A percentile compares a stretch with the other conserved stretches of the same genome.
phyloP scores from a whole-genome alignment of 2,113 vertebrate genomes.

The Petaurus breviceps region DNA sequence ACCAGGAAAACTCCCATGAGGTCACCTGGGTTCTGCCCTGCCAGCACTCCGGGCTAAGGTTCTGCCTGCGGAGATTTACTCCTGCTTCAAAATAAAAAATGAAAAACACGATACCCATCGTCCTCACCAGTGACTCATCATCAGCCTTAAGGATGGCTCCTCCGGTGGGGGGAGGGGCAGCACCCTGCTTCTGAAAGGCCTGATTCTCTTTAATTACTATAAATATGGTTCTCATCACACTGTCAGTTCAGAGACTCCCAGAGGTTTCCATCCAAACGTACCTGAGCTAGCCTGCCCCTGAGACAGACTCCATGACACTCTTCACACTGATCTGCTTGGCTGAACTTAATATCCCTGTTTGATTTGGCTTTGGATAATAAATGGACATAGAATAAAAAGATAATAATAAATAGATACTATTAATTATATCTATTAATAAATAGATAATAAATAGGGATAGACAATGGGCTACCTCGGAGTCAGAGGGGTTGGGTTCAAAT shows the following conservation, averaged over 20 bases:
- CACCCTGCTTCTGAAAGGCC: background rate
- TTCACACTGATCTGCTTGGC: background rate
- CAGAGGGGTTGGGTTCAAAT: background rate
- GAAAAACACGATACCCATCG: background rate
- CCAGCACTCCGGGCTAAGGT: conserved; percentile 18
- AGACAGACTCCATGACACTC: background rate
- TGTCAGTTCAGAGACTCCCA: background rate
- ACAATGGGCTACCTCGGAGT: background rate
- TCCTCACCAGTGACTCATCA: conserved; percentile 51
- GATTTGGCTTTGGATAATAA: background rate
- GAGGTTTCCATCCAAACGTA: background rate
- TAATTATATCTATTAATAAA: too few species aligned
- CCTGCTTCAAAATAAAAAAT: conserved; percentile 52
- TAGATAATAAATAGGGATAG: background rate
- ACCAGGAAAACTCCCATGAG: conserved; percentile 53
- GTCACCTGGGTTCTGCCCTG: conserved; percentile 43
- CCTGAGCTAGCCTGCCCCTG: background rate
- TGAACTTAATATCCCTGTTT: background rate
- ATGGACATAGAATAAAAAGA: background rate
- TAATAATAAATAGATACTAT: too few species aligned
- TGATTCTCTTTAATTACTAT: background rate
- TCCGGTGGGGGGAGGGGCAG: background rate
- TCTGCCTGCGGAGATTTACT: conserved; percentile 52
- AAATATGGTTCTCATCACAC: background rate
- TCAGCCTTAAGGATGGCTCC: background rate